Percentiles rank a stretch among this genome's conserved stretches.
Evolutionary conservation across 2,888 invertebrate genomes (phyloP).

Genomic region (Buathra laborator): DNA sequence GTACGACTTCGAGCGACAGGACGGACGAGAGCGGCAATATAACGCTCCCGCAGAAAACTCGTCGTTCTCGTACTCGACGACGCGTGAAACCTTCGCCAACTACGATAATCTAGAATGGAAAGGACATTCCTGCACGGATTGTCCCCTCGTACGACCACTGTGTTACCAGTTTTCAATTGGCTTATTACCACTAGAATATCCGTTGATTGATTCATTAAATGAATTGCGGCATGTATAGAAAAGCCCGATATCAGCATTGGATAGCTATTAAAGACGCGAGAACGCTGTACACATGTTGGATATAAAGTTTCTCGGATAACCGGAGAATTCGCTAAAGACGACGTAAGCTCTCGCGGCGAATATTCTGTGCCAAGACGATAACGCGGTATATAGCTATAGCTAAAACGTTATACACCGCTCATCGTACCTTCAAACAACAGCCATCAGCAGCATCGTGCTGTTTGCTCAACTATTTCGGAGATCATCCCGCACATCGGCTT

Average conservation of each 20-base stretch:
- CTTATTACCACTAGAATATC: conserved; percentile 17
- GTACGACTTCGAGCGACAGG: conserved; percentile 15
- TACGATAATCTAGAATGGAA: conserved; percentile 80
- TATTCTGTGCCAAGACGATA: conserved; percentile 52
- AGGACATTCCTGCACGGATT: conserved; percentile 78
- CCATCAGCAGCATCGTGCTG: conserved; percentile 61
- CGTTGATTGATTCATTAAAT: conserved; percentile 18
- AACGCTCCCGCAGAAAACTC: conserved; percentile 63
- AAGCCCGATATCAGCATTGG: background rate
- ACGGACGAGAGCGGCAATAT: conserved; percentile 36
- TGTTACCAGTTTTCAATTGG: background rate
- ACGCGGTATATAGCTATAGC: conserved; percentile 39
- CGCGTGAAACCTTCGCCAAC: conserved; percentile 78
- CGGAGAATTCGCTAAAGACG: conserved; percentile 24
- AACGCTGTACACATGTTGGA: background rate
- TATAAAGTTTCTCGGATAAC: conserved; percentile 37
- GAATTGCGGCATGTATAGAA: background rate
- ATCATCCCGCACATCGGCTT: conserved; percentile 39
- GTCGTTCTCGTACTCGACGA: conserved; percentile 77
- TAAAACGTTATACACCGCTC: conserved; percentile 24
- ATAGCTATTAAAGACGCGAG: background rate
- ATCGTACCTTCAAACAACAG: conserved; percentile 15
- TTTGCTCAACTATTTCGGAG: conserved; percentile 78
- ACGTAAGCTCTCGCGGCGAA: no score
- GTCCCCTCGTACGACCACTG: conserved; percentile 33